Conservation (phyloP, 2,888 invertebrate species). For the Hyles lineata region DNA sequence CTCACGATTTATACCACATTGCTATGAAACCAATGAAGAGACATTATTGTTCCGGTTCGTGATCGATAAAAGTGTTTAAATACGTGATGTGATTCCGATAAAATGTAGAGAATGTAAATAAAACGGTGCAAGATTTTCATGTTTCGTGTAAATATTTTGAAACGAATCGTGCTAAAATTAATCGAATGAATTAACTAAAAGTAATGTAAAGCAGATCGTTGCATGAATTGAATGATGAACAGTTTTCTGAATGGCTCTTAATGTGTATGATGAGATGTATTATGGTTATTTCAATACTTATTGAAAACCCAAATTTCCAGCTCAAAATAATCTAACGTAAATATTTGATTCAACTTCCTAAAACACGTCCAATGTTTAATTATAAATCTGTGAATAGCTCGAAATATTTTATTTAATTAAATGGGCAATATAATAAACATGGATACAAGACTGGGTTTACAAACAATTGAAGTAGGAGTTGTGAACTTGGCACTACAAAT, state of each 20-base stretch:
- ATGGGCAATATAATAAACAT: neutral
- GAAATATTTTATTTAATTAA: too few species aligned
- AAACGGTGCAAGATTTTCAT: neutral
- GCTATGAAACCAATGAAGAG: too few species aligned
- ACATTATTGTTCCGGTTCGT: too few species aligned
- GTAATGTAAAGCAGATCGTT: neutral
- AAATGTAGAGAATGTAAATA: neutral
- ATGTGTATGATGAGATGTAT: neutral
- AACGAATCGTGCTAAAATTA: conserved; percentile 2
- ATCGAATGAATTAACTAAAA: neutral
- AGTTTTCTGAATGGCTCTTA: neutral
- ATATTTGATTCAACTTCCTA: too few species aligned
- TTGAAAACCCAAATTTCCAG: too few species aligned
- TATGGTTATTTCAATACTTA: neutral
- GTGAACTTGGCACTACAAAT: conserved; percentile 21
- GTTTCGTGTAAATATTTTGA: neutral
- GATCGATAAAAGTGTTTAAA: too few species aligned
- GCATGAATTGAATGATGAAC: neutral
- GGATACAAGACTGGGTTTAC: neutral
- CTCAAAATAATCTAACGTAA: too few species aligned
- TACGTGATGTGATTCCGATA: too few species aligned
- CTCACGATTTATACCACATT: too few species aligned
- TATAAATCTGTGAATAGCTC: too few species aligned
- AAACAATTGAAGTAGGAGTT: neutral
- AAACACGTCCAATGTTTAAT: too few species aligned